Conservation (phyloP, 2,797 vertebrate species). For the Phylloscopus collybita region DNA sequence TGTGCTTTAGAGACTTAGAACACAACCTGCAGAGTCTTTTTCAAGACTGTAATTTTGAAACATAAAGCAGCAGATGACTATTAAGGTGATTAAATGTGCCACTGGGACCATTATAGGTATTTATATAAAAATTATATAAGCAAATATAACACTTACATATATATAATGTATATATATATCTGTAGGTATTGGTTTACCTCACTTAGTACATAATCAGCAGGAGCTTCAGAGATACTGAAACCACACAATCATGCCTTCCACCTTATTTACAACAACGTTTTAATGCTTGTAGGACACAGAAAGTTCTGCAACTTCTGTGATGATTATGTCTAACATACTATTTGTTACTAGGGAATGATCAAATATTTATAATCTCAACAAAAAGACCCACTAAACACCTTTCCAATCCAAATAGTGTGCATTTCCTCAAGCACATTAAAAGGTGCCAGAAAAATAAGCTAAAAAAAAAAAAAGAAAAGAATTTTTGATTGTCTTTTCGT, state of each 20-base stretch:
- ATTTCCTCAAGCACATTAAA: neutral
- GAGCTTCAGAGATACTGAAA: neutral
- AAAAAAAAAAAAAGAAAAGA: neutral
- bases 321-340: neutral
- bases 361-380: neutral
- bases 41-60: neutral
- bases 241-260: neutral
- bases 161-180: rapidly evolving
- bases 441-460: neutral
- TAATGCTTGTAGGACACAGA: neutral
- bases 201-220: neutral
- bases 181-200: neutral
- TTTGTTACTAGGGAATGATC: neutral
- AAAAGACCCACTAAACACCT: neutral
- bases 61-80: neutral
- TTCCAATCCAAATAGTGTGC: neutral
- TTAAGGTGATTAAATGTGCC: neutral
- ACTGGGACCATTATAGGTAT: neutral
- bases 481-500: neutral
- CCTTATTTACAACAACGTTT: neutral
- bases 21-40: neutral
- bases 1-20: neutral
- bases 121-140: neutral
- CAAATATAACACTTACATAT: neutral
- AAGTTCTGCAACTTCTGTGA: neutral